Evolutionary conservation across 2,113 vertebrate species (phyloP).

Genomic region (Neogale vison): DNA sequence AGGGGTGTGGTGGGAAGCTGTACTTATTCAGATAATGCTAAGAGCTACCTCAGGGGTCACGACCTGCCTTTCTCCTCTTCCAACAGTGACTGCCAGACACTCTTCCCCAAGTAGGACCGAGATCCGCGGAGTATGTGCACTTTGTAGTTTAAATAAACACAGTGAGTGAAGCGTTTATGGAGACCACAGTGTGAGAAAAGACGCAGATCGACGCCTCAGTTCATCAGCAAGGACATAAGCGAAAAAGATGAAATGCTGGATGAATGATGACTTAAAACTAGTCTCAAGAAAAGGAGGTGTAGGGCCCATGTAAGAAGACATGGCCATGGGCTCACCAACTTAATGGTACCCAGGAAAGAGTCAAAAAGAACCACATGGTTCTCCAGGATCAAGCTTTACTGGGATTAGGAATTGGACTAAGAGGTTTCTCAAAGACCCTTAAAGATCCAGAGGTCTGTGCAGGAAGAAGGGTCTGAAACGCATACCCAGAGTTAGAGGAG

Average conservation of each 20-base stretch:
- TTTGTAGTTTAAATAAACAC: neutral
- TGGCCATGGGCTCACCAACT: neutral
- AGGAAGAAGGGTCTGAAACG: neutral
- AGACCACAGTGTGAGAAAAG: rapidly evolving
- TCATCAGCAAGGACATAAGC: neutral
- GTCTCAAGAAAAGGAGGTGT: neutral
- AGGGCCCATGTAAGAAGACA: neutral
- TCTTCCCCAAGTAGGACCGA: neutral
- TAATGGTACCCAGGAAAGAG: neutral
- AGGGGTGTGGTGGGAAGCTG: neutral
- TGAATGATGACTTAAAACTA: neutral
- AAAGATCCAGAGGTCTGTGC: neutral
- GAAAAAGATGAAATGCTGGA: neutral
- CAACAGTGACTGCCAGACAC: neutral
- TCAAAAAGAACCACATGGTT: neutral
- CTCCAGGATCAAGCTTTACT: neutral
- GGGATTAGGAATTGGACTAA: neutral
- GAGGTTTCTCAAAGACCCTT: neutral
- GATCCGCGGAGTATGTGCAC: neutral
- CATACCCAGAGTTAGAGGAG: neutral
- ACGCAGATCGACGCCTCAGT: neutral
- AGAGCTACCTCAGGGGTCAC: neutral
- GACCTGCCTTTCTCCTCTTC: neutral
- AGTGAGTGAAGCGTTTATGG: neutral
- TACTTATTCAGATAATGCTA: neutral